These are phyloP conservation scores for Polydrusus tereticollis DNA, from an alignment of 2,888 invertebrate genomes.

Conservation along the genomic window DNA sequence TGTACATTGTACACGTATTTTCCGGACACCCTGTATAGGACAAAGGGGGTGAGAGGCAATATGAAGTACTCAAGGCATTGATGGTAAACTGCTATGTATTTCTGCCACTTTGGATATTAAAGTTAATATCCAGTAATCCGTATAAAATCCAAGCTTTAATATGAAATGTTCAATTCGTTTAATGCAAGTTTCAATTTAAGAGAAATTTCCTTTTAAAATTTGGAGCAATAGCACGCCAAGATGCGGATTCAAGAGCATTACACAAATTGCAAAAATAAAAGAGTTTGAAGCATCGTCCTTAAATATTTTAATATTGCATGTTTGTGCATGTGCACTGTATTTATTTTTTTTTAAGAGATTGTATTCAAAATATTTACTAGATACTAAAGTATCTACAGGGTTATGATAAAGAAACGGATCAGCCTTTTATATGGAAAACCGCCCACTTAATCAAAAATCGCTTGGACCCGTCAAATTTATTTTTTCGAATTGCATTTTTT, in stretches of 20 bases:
- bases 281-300: neutral
- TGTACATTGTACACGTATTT: no score
- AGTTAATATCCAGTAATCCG: neutral
- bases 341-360: neutral
- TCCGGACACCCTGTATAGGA: no score
- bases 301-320: neutral
- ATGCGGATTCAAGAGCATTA: slow-evolving; percentile 30
- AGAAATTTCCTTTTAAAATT: slow-evolving; percentile 33
- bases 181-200: slow-evolving; percentile 24
- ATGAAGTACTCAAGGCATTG: no score
- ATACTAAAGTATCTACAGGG: no score
- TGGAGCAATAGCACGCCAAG: slow-evolving; percentile 26
- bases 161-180: slow-evolving; percentile 31
- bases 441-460: no score
- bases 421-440: no score
- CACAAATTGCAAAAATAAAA: slow-evolving; percentile 17
- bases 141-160: neutral
- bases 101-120: neutral
- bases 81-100: no score
- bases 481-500: no score
- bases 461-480: no score
- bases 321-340: neutral
- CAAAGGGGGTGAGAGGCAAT: no score
- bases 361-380: no score
- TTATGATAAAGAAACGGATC: no score